Evolutionary conservation across 2,113 vertebrate species (phyloP), one percentile per base, ranked within the genome.

Genomic region (Xiphophorus hellerii): DNA sequence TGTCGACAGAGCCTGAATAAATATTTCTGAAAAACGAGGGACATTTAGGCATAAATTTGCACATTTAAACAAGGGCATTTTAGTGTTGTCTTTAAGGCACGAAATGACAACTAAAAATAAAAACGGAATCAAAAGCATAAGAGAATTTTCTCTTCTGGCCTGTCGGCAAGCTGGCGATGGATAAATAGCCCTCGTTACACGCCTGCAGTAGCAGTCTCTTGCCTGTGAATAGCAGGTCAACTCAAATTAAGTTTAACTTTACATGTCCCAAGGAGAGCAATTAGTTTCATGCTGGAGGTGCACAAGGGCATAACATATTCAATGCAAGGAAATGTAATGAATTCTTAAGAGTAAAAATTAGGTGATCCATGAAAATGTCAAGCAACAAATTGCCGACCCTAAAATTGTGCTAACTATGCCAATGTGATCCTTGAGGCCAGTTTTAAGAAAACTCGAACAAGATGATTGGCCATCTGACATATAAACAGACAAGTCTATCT

Each of bases 221-320:
- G 80, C 33, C 89, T 80, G 88, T 84, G 78, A 88, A 84, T 68
- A 87, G 79, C 86, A 74, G 87, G 84, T 90, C 90, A 90, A 72
- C 80, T 89, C 72, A 87, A 85, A 90, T 90, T 83, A 91, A 77
- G 80, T 88, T 91, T 81, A 90, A 89, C 83, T 90, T 78, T 87
- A 87, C 88, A 91, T 90, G 79, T 92, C 91, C 92, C 92, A 90
- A 88, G 77, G 91, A 91, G 87, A 92, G 92, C 91, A 93, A 93
- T 92, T 93, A 91, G 87, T 82, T 90, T 79, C 27, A 44, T 65
- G 71, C 84, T 83, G 79, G 81, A 80, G 77, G 89, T 90, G 89
- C 84, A 81, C 83, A 84, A 89, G 83, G 90, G 87, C 89, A 77
- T 77, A 69, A 76, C 76, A 66, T 69, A 83, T 51, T 71, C 87